phyloP scores from a whole-genome alignment of 2,888 invertebrate genomes.

The Hirtodrosophila trivittata region DNA sequence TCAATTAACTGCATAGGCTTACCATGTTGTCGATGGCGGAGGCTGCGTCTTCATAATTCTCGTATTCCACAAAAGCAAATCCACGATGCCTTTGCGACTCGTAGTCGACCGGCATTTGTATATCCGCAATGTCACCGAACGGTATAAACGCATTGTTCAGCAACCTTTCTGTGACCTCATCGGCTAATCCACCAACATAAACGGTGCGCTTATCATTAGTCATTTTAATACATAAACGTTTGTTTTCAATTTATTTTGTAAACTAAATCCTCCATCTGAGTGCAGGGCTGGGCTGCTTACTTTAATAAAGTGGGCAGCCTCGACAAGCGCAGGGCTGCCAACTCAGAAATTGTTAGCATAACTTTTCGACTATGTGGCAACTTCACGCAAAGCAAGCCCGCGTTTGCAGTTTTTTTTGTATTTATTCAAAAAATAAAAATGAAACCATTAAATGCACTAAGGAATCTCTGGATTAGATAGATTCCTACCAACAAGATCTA shows the following conservation, averaged over 20 bases:
- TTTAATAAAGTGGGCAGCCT: slow-evolving; percentile 21
- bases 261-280: slow-evolving; percentile 39
- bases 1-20: slow-evolving; percentile 52
- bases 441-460: no score
- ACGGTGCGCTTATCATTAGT: slow-evolving; percentile 91
- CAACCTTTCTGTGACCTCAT: slow-evolving; percentile 98
- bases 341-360: neutral
- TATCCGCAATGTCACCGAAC: slow-evolving; percentile 99
- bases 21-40: slow-evolving; percentile 99
- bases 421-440: no score
- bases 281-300: neutral
- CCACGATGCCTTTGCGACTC: slow-evolving; percentile 98
- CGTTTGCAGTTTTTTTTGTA: no score
- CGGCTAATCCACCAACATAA: slow-evolving; percentile 94
- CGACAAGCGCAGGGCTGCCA: slow-evolving; percentile 13
- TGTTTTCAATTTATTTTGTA: slow-evolving; percentile 38
- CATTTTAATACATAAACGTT: slow-evolving; percentile 69
- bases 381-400: no score
- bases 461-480: no score
- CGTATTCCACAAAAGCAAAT: slow-evolving; percentile 99
- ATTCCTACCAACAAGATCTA: no score
- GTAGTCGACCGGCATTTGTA: slow-evolving; percentile 98
- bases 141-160: slow-evolving; percentile 98
- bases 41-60: slow-evolving; percentile 98
- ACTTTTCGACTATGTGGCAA: slow-evolving; percentile 23